Base-by-base conservation (phyloP, 2,888 invertebrate genomes). In the Hydriomena furcata region DNA sequence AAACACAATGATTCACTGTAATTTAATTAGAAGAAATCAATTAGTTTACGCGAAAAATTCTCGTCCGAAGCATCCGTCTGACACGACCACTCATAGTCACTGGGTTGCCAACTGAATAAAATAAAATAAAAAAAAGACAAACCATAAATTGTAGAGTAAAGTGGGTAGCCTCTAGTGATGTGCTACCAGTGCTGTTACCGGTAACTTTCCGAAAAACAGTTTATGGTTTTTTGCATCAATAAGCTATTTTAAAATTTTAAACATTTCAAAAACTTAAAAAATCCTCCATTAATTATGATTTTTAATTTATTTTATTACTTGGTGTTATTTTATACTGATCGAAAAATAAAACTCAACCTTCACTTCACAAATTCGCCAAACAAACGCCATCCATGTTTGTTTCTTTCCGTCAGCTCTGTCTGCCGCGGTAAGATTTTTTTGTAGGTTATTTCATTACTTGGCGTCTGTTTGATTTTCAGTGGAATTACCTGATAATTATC, bases 11-110 rank as follows among this genome's bases (percentile, higher is more conserved):
- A 79, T 85, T 83, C 81, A 86, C 85, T 80, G 66, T 89, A 90
- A 90, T 90, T 88, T 79, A 89, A 89, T 90, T 90, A 90, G 52
- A 82, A 80, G 78, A 85, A 89, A 87, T 88, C 88, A 87, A 89
- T 63, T 83, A 84, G 75, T 89, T 84, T 85, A 82, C 81, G 82
- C 81, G 77, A 88, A 86, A 63, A 85, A 82, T 70, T 74, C 81
- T 85, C 73, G 79, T 80, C 82, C 82, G 71, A 79, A 77, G 80
- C 85, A 85, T 78, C 76, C 83, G 75, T 74, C 79, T 84, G 87
- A 88, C 88, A 89, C 86, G 83, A 87, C 80, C 87, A 76, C 76
- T 83, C 80, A 82, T 78, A 76, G 73, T 81, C 76, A 79, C 82
- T 83, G 80, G 61, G 79, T 84, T 84, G 71, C 84, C 63, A 75